A percentile compares a stretch with the other conserved stretches of the same genome.
Conservation (phyloP, 2,113 vertebrate genomes). For the Tautogolabrus adspersus region DNA sequence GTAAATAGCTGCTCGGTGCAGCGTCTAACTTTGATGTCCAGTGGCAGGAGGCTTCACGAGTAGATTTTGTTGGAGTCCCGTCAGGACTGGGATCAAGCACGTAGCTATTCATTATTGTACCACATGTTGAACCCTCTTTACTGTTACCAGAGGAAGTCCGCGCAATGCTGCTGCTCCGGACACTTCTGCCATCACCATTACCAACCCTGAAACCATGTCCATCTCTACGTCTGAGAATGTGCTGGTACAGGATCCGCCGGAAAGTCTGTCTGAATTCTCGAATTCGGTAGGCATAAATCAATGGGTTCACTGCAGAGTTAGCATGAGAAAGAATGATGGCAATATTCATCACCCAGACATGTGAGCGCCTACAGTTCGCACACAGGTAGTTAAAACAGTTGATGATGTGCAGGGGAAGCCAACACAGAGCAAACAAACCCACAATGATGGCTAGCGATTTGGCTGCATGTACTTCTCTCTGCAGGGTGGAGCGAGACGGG, state of each 20-base stretch:
- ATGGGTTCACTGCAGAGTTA: slow-evolving; percentile 96
- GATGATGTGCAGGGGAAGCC: slow-evolving; percentile 94
- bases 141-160: slow-evolving; percentile 63
- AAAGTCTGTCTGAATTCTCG: slow-evolving; percentile 94
- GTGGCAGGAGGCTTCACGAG: slow-evolving; percentile 39
- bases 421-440: slow-evolving; percentile 94
- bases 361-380: slow-evolving; percentile 79
- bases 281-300: slow-evolving; percentile 97
- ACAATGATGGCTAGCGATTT: slow-evolving; percentile 97
- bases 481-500: slow-evolving; percentile 85
- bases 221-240: slow-evolving; percentile 82
- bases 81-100: slow-evolving; percentile 69
- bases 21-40: slow-evolving; percentile 47
- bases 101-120: slow-evolving; percentile 82
- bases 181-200: slow-evolving; percentile 15
- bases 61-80: slow-evolving; percentile 15
- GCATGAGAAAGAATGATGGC: slow-evolving; percentile 94
- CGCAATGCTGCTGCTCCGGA: slow-evolving; percentile 63
- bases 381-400: slow-evolving; percentile 94
- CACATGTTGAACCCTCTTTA: slow-evolving; percentile 75
- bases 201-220: slow-evolving; percentile 42
- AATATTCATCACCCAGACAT: slow-evolving; percentile 90
- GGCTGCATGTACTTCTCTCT: slow-evolving; percentile 94
- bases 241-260: slow-evolving; percentile 88
- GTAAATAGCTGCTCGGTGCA: slow-evolving; percentile 65